Conservation (phyloP, 1,140 invertebrate genomes). For the Drosophila mauritiana region DNA sequence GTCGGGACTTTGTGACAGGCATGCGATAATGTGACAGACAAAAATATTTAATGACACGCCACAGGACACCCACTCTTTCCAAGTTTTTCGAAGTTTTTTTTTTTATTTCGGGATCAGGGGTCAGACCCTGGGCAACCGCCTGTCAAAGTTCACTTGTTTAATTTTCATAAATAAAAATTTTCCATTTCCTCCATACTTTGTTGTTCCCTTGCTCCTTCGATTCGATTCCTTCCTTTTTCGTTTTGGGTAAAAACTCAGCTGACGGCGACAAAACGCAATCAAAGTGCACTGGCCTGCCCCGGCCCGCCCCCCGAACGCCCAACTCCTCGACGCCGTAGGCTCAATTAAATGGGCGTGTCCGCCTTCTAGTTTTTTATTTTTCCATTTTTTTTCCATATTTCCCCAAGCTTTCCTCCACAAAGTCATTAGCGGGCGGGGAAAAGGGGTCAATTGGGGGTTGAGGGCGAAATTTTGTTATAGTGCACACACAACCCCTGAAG, state of each 20-base stretch:
- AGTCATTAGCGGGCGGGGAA: slow-evolving; percentile 18
- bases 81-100: not conserved
- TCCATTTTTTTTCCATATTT: slow-evolving; percentile 9
- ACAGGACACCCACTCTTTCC: slow-evolving; percentile 16
- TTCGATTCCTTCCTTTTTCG: slow-evolving; percentile 1
- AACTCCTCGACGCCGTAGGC: slow-evolving; percentile 12
- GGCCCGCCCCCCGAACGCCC: not conserved
- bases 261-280: slow-evolving; percentile 64
- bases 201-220: not conserved
- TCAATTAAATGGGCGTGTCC: slow-evolving; percentile 73
- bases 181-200: slow-evolving; percentile 19
- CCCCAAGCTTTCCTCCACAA: slow-evolving; percentile 19
- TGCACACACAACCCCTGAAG: not conserved
- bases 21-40: slow-evolving; percentile 74
- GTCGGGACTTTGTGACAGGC: slow-evolving; percentile 45
- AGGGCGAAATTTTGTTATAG: slow-evolving; percentile 2
- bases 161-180: slow-evolving; percentile 81
- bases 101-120: slow-evolving; percentile 10
- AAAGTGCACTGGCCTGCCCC: slow-evolving; percentile 69
- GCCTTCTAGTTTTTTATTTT: slow-evolving; percentile 6
- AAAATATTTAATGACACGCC: slow-evolving; percentile 75
- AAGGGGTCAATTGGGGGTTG: slow-evolving; percentile 5
- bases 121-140: slow-evolving; percentile 68
- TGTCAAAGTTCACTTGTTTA: slow-evolving; percentile 82
- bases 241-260: slow-evolving; percentile 75